phyloP scores from a whole-genome alignment of 2,113 vertebrate genomes.

The Pachycephala philippinensis region DNA sequence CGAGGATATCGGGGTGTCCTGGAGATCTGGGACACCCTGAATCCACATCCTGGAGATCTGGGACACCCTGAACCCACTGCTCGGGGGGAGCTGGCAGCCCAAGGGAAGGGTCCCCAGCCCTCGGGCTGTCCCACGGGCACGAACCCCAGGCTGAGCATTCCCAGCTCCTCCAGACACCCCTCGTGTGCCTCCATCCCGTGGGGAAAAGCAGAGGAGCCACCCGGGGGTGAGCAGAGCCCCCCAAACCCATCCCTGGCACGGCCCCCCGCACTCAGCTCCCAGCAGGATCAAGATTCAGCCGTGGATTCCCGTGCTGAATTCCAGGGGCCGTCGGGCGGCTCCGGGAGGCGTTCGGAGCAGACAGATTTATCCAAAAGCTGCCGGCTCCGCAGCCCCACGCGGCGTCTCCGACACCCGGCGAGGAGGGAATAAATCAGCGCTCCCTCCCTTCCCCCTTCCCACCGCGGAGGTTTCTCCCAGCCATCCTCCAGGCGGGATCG shows the following conservation, averaged over 20 bases:
- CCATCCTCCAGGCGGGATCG: not conserved
- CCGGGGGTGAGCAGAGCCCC: not conserved
- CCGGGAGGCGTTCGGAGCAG: conserved; percentile 60
- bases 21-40: not conserved
- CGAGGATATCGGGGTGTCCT: not conserved
- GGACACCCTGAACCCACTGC: no score
- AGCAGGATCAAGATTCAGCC: conserved; percentile 40
- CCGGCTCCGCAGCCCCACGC: conserved; percentile 36
- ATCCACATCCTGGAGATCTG: not conserved
- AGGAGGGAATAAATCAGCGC: conserved; percentile 52
- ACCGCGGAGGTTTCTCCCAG: not conserved
- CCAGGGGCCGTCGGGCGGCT: conserved; percentile 63
- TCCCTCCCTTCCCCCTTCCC: not conserved
- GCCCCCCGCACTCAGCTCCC: not conserved
- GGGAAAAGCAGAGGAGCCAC: not conserved
- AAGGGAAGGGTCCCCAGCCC: not conserved
- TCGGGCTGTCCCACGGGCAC: rapidly evolving
- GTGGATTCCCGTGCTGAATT: conserved; percentile 60
- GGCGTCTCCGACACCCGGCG: conserved; percentile 27
- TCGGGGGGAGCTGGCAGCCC: not conserved
- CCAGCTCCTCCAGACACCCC: not conserved
- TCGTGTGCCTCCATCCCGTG: rapidly evolving
- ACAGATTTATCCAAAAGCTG: conserved; percentile 66
- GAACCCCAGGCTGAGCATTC: not conserved
- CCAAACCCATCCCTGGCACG: not conserved